Conservation (phyloP, 2,888 invertebrate genomes). For the Desoria tigrina region DNA sequence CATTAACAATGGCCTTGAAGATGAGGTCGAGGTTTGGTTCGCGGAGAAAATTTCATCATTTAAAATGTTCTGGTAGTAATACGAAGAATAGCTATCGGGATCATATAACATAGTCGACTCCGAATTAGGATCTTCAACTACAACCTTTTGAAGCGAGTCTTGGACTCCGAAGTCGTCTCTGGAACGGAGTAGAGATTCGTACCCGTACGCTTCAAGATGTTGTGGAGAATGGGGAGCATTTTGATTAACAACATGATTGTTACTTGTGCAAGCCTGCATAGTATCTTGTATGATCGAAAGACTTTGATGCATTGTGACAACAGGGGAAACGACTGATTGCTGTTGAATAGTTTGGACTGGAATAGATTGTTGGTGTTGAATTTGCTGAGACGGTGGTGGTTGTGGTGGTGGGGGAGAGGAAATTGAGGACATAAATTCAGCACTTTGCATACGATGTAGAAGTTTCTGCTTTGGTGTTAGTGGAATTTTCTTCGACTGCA, state of each 20-base stretch:
- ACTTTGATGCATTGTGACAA: conserved; percentile 27
- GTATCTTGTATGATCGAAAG: conserved; percentile 16
- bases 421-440: conserved; percentile 32
- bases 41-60: conserved; percentile 47
- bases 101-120: conserved; percentile 47
- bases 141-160: conserved; percentile 40
- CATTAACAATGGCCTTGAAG: conserved; percentile 36
- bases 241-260: conserved; percentile 12
- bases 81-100: conserved; percentile 42
- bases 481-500: conserved; percentile 46
- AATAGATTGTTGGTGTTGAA: conserved; percentile 28
- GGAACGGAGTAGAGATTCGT: conserved; percentile 39
- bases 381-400: conserved; percentile 23
- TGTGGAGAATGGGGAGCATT: conserved; percentile 37
- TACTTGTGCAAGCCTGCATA: conserved; percentile 11
- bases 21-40: background rate
- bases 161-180: conserved; percentile 45
- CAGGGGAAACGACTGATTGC: conserved; percentile 14
- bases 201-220: conserved; percentile 41
- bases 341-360: conserved; percentile 31
- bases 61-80: conserved; percentile 49
- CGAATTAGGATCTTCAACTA: conserved; percentile 38
- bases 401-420: conserved; percentile 27
- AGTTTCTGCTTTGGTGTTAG: conserved; percentile 52
- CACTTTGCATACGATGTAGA: conserved; percentile 49